Evolutionary conservation across 2,113 vertebrate species (phyloP), one percentile per base, ranked within the genome.

Genomic region (Embiotoca jacksoni): DNA sequence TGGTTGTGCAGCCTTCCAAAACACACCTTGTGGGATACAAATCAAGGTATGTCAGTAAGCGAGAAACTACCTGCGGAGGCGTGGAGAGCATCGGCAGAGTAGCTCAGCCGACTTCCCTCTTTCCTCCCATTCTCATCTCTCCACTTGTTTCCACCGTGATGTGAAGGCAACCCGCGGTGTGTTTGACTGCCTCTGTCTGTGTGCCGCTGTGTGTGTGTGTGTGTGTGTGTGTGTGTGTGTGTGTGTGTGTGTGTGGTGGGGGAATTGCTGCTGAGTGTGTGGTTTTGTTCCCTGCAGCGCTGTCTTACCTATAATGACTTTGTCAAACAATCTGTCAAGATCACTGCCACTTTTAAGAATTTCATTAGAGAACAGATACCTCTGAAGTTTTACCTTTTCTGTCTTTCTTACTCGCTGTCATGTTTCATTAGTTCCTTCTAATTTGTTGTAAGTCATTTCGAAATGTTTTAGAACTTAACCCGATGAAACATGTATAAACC

Each of bases 111-210:
- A 72, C 57, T 65, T 72, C 60, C 66, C 58, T 75, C 59, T 65
- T 80, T 72, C 76, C 47, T 79, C 61, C 72, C 60, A 61, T 86
- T 80, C 81, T 85, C 70, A 64, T 86, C 72, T 61, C 16, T 52
- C 65, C 41, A 46, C 81, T 88, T 75, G 69, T 87, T 82, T 83
- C 80, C 11, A 7, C 71, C 0, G 39, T 56, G 80, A 89, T 85
- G 84, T 86, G 88, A 91, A 73, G 75, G 83, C 80, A 50, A 72
- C 88, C 86, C 31, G 82, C 88, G 88, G 88, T 58, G 88, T 88
- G 84, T 92, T 85, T 91, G 87, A 91, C 84, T 84, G 85, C 82
- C 69, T 84, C 75, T 63, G 54, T 82, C 74, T 86, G 85, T 35
- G 67, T 49, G 55, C 16, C 35, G 8, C 78, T 72, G 60, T 61